Evolutionary conservation across 2,888 invertebrate genomes (phyloP).

Genomic region (Allacma fusca): DNA sequence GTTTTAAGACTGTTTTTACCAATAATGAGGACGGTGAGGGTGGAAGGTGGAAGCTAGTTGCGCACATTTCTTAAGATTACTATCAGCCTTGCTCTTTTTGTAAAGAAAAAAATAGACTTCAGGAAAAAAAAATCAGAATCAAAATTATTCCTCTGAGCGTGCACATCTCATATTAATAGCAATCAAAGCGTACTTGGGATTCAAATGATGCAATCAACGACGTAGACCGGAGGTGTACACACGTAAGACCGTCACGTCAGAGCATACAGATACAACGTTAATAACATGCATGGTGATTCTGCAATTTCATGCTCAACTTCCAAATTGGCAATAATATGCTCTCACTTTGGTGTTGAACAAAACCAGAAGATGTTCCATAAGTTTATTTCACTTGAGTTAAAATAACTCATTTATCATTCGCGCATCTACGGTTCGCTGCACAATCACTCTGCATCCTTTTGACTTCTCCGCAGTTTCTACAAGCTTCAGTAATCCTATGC

Average conservation of each 20-base stretch:
- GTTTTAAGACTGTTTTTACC: not conserved
- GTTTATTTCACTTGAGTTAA: not conserved
- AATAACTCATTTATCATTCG: conserved; percentile 11
- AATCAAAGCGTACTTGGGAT: not conserved
- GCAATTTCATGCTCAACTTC: conserved; percentile 12
- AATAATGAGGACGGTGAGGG: no score
- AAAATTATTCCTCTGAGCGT: not conserved
- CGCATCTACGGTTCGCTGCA: conserved; percentile 1
- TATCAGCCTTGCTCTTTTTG: not conserved
- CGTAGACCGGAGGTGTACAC: not conserved
- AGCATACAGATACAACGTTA: not conserved
- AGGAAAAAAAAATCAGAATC: not conserved
- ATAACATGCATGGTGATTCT: not conserved
- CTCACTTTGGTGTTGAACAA: not conserved
- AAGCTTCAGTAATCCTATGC: not conserved
- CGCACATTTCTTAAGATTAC: no score
- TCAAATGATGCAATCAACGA: not conserved
- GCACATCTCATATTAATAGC: not conserved
- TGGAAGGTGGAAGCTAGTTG: no score
- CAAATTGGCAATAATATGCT: not conserved
- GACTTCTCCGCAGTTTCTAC: not conserved
- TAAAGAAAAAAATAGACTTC: no score
- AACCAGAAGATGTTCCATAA: conserved; percentile 3
- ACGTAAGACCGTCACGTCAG: not conserved
- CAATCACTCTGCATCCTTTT: not conserved